Percentiles rank a stretch among this genome's conserved stretches.
These are phyloP conservation scores for Haliclystus octoradiatus DNA, from an alignment of 30 jellyfish, hydroid and myxozoan species.

Conservation along the genomic window DNA sequence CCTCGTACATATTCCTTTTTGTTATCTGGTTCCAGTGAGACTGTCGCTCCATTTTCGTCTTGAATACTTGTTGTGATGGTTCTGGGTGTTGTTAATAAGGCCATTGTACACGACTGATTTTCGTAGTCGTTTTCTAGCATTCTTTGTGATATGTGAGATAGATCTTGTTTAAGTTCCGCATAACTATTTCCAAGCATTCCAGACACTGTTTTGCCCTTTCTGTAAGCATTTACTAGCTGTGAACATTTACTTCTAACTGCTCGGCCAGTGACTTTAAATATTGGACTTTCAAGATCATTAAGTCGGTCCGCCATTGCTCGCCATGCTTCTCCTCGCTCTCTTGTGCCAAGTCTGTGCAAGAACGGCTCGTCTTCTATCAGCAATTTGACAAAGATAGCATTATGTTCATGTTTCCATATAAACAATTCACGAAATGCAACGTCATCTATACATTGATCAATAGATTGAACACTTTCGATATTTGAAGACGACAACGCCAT, in stretches of 20 bases:
- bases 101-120: too few species aligned
- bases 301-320: neutral
- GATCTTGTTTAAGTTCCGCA: neutral
- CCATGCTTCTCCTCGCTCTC: neutral
- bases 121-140: neutral
- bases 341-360: neutral
- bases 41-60: neutral
- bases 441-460: too few species aligned
- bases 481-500: too few species aligned
- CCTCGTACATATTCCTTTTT: neutral
- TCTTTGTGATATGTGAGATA: neutral
- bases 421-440: neutral
- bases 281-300: neutral
- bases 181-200: neutral
- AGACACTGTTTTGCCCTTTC: neutral
- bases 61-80: too few species aligned
- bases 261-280: neutral
- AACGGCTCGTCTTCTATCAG: neutral
- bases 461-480: too few species aligned
- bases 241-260: neutral
- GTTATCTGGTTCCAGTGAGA: too few species aligned
- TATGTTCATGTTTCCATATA: neutral
- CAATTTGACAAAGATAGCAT: too few species aligned
- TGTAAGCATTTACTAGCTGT: neutral
- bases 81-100: neutral